Conservation (phyloP, 1,140 invertebrate genomes). For the Lithobius niger region DNA sequence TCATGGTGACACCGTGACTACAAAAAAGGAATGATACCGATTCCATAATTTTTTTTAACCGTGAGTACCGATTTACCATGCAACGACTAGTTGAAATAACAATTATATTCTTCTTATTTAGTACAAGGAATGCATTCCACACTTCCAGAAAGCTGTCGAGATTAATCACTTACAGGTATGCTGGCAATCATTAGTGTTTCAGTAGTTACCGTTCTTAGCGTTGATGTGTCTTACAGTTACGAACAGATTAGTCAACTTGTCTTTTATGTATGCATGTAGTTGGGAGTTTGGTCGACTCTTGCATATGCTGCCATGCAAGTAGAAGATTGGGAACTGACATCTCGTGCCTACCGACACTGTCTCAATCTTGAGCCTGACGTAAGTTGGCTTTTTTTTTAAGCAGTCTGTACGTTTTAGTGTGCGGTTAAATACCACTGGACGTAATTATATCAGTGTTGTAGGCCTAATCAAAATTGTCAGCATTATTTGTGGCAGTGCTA, state of each 20-base stretch:
- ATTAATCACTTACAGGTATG: conserved; percentile 67
- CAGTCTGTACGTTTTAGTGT: too few species aligned
- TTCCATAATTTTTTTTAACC: too few species aligned
- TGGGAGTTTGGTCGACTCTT: conserved; percentile 63
- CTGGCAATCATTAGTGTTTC: not conserved
- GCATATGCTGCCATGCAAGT: conserved; percentile 67
- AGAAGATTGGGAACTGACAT: conserved; percentile 69
- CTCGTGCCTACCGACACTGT: conserved; percentile 69
- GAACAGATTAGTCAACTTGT: not conserved
- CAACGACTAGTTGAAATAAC: too few species aligned
- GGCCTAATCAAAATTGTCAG: too few species aligned
- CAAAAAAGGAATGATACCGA: too few species aligned
- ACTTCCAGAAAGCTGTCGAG: conserved; percentile 63
- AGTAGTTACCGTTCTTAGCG: not conserved
- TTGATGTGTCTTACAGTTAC: not conserved
- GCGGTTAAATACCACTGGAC: too few species aligned
- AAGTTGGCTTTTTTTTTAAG: too few species aligned
- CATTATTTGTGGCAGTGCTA: too few species aligned
- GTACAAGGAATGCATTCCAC: conserved; percentile 58
- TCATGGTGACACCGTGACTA: too few species aligned
- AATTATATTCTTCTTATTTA: conserved; percentile 25
- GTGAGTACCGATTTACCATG: too few species aligned
- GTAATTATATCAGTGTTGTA: too few species aligned
- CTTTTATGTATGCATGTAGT: conserved; percentile 17
- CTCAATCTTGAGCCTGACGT: conserved; percentile 68